Base-by-base conservation (phyloP, 1,140 invertebrate genomes). In the Aleiodes sp. region DNA sequence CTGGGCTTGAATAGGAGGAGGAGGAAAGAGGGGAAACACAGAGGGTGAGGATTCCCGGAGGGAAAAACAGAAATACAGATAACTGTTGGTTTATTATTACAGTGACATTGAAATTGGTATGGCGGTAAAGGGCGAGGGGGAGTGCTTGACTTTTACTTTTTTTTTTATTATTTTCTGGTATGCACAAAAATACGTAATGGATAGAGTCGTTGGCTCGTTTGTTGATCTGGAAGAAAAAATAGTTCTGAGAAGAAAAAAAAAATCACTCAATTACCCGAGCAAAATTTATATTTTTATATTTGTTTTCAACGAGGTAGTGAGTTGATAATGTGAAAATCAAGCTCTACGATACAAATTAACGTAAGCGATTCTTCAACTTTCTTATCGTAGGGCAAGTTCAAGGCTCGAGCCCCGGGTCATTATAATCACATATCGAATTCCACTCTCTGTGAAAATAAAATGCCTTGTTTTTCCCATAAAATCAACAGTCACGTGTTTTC, bases 311-410 rank as follows among this genome's bases (percentile, higher is more conserved):
- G 46, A 52, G 46, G 46, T 52, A 52, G 16, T 21, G 46, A 52
- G 19, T 46, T 46, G 46, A 52, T 52, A 52, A 21, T 24, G 46
- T 52, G 16, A 52, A 52, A n/a, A n/a, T n/a, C 46, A 21, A 21
- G 26, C 46, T 52, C 46, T 68, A 41, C 37, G 35, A 37, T 60
- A 56, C 14, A 39, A 60, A 68, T 46, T 21, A 16, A 60, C 37
- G 37, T 43, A 68, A 68, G 56, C 56, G 41, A 60, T 59, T 68
- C 19, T 46, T 6, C 2, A 12, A 52, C 21, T 39, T 21, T 75
- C 78, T 84, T 84, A 83, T 83, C 81, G 79, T 82, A 82, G 82
- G 78, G 78, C 84, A 86, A 85, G 84, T 86, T 86, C 84, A 86
- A 86, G 84, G 84, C 80, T 81, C 80, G 16, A 52, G 76, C 76